phyloP scores from a whole-genome alignment of 2,113 vertebrate genomes.

The Daboia siamensis region DNA sequence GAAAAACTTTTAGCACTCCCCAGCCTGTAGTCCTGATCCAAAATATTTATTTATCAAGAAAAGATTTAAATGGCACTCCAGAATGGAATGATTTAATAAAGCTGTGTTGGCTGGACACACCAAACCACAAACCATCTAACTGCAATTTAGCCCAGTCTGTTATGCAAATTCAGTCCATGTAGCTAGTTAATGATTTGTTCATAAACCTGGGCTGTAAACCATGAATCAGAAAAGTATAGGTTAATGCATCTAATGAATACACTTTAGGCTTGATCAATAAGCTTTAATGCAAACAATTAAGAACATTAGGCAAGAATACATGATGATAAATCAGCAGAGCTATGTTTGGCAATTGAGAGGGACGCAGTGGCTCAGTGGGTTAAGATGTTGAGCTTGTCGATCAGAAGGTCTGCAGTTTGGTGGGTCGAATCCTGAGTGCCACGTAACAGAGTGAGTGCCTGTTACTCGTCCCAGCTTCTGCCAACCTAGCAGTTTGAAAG shows the following conservation, averaged over 20 bases:
- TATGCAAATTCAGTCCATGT: background rate
- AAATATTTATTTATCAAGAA: background rate
- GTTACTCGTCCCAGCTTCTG: no score
- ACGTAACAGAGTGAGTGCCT: no score
- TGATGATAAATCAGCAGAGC: background rate
- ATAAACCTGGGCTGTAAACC: background rate
- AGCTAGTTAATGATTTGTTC: background rate
- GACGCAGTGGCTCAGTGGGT: no score
- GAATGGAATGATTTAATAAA: background rate
- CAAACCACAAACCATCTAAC: background rate
- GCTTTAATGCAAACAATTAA: background rate
- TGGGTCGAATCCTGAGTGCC: no score
- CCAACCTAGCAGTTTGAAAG: no score
- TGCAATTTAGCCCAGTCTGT: background rate
- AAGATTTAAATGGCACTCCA: background rate
- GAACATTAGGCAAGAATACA: background rate
- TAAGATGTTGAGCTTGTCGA: no score
- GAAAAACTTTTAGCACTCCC: background rate
- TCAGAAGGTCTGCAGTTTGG: no score
- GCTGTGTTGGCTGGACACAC: background rate
- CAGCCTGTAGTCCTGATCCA: background rate
- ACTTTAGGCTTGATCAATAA: background rate
- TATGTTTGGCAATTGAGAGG: no score
- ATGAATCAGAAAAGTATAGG: background rate
- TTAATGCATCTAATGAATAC: background rate